Percentiles rank a stretch among this genome's conserved stretches.
phyloP scores from a whole-genome alignment of 2,113 vertebrate genomes.

The Cinclus mexicanus region DNA sequence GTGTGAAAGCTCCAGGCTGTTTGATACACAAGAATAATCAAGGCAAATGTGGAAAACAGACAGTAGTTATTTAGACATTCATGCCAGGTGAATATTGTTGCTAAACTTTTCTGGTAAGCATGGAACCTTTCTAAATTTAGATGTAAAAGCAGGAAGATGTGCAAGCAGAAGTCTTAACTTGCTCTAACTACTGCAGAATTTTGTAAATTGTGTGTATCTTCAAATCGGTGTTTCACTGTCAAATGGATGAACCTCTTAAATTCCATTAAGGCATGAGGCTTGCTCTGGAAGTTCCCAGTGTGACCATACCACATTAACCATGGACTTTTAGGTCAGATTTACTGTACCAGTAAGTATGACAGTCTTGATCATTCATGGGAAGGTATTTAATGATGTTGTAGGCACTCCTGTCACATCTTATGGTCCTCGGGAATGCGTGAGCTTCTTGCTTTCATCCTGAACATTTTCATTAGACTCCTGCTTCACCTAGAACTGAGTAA shows the following conservation, averaged over 20 bases:
- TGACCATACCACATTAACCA: background rate
- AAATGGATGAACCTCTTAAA: background rate
- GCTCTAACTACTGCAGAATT: background rate
- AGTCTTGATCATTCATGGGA: background rate
- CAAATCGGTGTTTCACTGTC: background rate
- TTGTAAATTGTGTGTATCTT: background rate
- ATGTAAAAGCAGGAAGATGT: constrained; percentile 59
- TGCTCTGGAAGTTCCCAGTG: constrained; percentile 21
- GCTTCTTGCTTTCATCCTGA: constrained; percentile 12
- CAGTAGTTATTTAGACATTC: background rate
- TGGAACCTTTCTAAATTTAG: constrained; percentile 29
- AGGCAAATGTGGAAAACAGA: background rate
- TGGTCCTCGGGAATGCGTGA: background rate
- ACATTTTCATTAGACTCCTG: background rate
- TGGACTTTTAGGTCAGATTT: constrained; percentile 1
- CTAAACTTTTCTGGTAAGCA: background rate
- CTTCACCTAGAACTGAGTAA: background rate
- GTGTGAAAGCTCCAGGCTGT: background rate
- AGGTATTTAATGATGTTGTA: background rate
- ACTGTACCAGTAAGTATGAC: background rate
- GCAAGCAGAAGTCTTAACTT: constrained; percentile 57
- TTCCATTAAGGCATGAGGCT: background rate
- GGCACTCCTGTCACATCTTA: background rate
- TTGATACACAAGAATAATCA: background rate
- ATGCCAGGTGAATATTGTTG: background rate